phyloP scores from a whole-genome alignment of 2,888 invertebrate species.

The Meandrusa payeni region DNA sequence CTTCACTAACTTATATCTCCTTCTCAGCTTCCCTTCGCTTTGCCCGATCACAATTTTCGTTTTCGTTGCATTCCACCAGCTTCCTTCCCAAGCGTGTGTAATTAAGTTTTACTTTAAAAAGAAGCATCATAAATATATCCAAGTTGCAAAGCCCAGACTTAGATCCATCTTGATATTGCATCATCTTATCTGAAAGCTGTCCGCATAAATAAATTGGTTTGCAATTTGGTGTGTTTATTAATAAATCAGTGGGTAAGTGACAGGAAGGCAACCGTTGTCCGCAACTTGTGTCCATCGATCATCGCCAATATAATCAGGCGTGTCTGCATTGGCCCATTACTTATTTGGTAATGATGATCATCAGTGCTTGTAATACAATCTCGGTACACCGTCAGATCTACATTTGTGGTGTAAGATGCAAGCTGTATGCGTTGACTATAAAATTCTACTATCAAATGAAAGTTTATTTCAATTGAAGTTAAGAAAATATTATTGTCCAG shows the following conservation, averaged over 20 bases:
- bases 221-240: slow-evolving; percentile 19
- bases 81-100: too few relatives aligned
- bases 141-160: too few relatives aligned
- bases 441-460: too few relatives aligned
- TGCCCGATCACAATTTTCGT: too few relatives aligned
- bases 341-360: slow-evolving; percentile 69
- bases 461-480: too few relatives aligned
- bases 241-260: slow-evolving; percentile 32
- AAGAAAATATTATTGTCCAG: too few relatives aligned
- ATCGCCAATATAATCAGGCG: slow-evolving; percentile 54
- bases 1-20: too few relatives aligned
- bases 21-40: too few relatives aligned
- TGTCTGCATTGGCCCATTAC: slow-evolving; percentile 48
- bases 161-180: background rate
- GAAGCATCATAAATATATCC: too few relatives aligned
- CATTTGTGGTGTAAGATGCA: slow-evolving; percentile 29
- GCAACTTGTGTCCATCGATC: slow-evolving; percentile 52
- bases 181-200: slow-evolving; percentile 2
- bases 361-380: slow-evolving; percentile 42
- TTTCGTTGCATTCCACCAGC: too few relatives aligned
- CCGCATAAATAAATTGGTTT: slow-evolving; percentile 18
- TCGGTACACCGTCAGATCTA: slow-evolving; percentile 34
- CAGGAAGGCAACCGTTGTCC: slow-evolving; percentile 36
- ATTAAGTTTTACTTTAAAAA: too few relatives aligned
- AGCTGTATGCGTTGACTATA: slow-evolving; percentile 14